Conservation (phyloP, 92 coral and sea anemone species). For the Diadumene lineata region DNA sequence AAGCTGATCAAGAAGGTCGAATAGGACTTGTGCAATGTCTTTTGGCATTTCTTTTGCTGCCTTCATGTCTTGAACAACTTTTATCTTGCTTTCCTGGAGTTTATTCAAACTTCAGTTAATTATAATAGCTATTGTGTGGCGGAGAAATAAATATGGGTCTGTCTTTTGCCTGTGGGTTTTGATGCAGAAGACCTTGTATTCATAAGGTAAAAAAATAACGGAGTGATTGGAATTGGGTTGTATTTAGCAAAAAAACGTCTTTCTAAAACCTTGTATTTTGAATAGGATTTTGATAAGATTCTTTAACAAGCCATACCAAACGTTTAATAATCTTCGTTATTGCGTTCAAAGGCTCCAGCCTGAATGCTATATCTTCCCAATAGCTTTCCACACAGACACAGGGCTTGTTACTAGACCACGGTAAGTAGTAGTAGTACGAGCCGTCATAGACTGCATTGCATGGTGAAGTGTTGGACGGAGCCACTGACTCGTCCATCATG, state of each 20-base stretch:
- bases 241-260: too few relatives aligned
- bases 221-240: too few relatives aligned
- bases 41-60: constrained; percentile 61
- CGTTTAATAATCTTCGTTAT: constrained; percentile 59
- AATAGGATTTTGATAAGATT: too few relatives aligned
- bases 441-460: constrained; percentile 96
- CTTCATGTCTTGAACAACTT: constrained; percentile 46
- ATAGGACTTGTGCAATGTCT: constrained; percentile 76
- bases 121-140: too few relatives aligned
- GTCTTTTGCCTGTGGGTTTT: too few relatives aligned
- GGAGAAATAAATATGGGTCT: too few relatives aligned
- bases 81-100: constrained; percentile 42
- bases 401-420: constrained; percentile 90
- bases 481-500: constrained; percentile 93
- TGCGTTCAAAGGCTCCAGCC: constrained; percentile 80
- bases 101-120: too few relatives aligned
- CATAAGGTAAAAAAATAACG: too few relatives aligned
- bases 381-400: constrained; percentile 93
- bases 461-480: constrained; percentile 93
- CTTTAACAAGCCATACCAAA: constrained; percentile 64
- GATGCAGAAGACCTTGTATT: too few relatives aligned
- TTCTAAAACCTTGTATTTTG: too few relatives aligned
- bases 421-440: constrained; percentile 75
- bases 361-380: constrained; percentile 95
- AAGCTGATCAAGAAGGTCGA: constrained; percentile 84